phyloP scores from a whole-genome alignment of 2,113 vertebrate genomes.

The Aldabrachelys gigantea region DNA sequence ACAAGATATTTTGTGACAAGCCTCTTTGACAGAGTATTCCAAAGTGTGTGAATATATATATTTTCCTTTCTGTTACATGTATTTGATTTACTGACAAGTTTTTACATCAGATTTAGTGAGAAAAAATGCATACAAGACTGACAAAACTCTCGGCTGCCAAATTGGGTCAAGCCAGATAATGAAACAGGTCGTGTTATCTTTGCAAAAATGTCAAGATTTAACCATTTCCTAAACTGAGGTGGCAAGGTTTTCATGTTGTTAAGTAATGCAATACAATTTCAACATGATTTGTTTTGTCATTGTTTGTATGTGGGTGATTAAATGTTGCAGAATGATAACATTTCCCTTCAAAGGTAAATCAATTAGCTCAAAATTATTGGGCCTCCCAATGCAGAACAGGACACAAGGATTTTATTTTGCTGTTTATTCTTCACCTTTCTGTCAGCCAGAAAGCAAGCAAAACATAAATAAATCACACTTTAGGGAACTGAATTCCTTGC shows the following conservation, averaged over 20 bases:
- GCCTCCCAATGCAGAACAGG: not conserved
- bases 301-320: not conserved
- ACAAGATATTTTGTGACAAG: conserved; percentile 11
- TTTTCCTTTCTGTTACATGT: not conserved
- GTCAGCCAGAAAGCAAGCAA: not conserved
- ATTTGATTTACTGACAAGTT: accelerated
- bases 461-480: accelerated
- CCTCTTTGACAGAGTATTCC: not conserved
- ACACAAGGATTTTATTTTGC: not conserved
- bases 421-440: not conserved
- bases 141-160: not conserved
- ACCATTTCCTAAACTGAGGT: not conserved
- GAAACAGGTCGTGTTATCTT: not conserved
- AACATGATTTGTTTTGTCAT: not conserved
- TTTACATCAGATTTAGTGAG: not conserved
- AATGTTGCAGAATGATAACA: not conserved
- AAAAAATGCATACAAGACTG: accelerated
- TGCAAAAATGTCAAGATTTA: not conserved
- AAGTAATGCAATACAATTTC: not conserved
- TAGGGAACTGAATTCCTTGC: not conserved
- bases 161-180: accelerated
- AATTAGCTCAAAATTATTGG: accelerated
- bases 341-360: not conserved
- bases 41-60: not conserved
- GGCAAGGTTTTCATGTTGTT: not conserved